Conservation (phyloP, 2,888 invertebrate genomes). For the Parnassius apollo region DNA sequence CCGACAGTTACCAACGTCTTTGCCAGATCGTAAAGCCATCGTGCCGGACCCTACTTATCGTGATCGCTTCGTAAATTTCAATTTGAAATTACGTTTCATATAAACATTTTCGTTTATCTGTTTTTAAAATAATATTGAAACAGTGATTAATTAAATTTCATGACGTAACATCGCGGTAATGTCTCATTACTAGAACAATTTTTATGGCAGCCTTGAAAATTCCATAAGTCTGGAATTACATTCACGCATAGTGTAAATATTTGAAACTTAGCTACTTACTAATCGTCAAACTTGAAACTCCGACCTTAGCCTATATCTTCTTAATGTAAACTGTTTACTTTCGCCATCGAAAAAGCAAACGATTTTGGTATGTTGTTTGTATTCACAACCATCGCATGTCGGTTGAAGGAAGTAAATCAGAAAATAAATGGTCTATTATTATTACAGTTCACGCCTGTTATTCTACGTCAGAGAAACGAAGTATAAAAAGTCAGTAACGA, state of each 20-base stretch:
- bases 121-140: too few relatives aligned
- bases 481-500: too few relatives aligned
- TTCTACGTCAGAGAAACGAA: too few relatives aligned
- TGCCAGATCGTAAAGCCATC: conserved; percentile 67
- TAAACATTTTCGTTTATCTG: conserved; percentile 26
- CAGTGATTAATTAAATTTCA: too few relatives aligned
- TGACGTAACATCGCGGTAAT: too few relatives aligned
- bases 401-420: conserved; percentile 15
- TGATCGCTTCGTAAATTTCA: conserved; percentile 63
- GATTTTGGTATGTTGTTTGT: conserved; percentile 39
- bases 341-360: conserved; percentile 41
- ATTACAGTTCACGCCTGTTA: background rate
- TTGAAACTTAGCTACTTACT: conserved; percentile 19
- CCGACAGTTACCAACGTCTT: conserved; percentile 67
- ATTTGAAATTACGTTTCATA: conserved; percentile 51
- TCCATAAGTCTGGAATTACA: background rate
- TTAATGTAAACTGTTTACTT: conserved; percentile 53
- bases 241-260: conserved; percentile 4
- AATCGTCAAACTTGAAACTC: conserved; percentile 28
- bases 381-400: conserved; percentile 26
- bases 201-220: background rate
- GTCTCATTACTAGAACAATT: too few relatives aligned
- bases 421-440: background rate
- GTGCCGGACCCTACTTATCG: conserved; percentile 57
- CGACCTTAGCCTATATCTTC: conserved; percentile 53